Evolutionary conservation across 2,797 vertebrate species (phyloP).

Genomic region (Crypturellus tataupa): DNA sequence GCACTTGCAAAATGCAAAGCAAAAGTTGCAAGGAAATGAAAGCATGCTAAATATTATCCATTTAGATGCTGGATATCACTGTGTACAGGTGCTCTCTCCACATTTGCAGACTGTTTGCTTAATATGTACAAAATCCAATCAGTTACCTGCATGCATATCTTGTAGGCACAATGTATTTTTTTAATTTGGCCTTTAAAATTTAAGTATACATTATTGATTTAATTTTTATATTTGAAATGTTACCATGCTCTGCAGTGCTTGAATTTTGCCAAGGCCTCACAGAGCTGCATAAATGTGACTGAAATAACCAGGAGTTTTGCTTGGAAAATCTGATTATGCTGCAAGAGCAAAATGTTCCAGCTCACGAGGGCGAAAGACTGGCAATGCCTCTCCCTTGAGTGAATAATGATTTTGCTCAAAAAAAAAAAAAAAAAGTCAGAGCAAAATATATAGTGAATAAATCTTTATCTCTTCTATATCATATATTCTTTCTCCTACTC

Average conservation of each 20-base stretch:
- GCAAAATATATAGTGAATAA: slow-evolving; percentile 28
- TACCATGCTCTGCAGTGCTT: slow-evolving; percentile 47
- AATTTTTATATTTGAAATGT: slow-evolving; percentile 44
- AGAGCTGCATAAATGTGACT: slow-evolving; percentile 42
- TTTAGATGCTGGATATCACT: background rate
- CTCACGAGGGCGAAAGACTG: slow-evolving; percentile 58
- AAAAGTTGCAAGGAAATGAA: slow-evolving; percentile 31
- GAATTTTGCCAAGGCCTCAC: slow-evolving; percentile 54
- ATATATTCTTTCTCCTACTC: background rate
- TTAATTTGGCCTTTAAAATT: slow-evolving; percentile 42
- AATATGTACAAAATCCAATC: background rate
- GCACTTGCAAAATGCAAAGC: background rate
- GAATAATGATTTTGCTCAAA: slow-evolving; percentile 60
- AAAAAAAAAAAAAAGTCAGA: slow-evolving; percentile 32
- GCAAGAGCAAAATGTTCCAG: slow-evolving; percentile 74
- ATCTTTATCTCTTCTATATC: background rate
- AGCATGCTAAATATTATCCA: background rate
- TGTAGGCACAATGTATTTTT: background rate
- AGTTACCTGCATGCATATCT: slow-evolving; percentile 5
- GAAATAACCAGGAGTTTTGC: slow-evolving; percentile 73
- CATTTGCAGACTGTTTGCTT: background rate
- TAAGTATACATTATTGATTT: slow-evolving; percentile 18
- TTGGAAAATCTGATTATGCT: slow-evolving; percentile 75
- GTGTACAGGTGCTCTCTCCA: background rate
- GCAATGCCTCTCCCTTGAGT: slow-evolving; percentile 49